Percentiles rank a stretch among this genome's conserved stretches.
These are phyloP conservation scores for Drosophila buzzatii DNA, from an alignment of 2,888 invertebrate species.

Conservation along the genomic window DNA sequence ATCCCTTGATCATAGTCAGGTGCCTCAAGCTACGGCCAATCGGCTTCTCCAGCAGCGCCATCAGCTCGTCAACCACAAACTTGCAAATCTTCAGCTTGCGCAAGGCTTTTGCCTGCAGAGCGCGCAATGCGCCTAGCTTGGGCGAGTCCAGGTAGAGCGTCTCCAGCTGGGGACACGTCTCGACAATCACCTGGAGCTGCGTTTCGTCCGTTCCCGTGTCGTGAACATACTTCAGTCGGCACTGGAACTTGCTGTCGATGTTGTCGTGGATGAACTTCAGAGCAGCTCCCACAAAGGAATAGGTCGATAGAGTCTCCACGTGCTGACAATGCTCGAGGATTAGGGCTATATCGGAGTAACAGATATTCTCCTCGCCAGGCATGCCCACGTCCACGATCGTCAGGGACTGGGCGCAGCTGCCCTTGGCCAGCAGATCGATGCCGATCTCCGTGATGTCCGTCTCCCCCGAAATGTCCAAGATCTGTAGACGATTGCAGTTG, in stretches of 20 bases:
- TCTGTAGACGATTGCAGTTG: slow-evolving; percentile 87
- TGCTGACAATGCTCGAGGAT: slow-evolving; percentile 88
- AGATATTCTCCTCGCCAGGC: slow-evolving; percentile 89
- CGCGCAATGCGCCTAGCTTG: slow-evolving; percentile 85
- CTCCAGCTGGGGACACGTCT: slow-evolving; percentile 88
- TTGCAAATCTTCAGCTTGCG: slow-evolving; percentile 88
- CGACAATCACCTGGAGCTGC: slow-evolving; percentile 87
- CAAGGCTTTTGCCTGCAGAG: slow-evolving; percentile 80
- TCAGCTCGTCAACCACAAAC: slow-evolving; percentile 88
- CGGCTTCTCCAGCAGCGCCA: slow-evolving; percentile 86
- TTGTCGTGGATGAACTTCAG: slow-evolving; percentile 87
- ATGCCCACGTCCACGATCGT: slow-evolving; percentile 89
- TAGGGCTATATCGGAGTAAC: slow-evolving; percentile 88
- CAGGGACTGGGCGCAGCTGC: slow-evolving; percentile 87
- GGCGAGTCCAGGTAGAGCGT: slow-evolving; percentile 89
- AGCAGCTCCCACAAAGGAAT: slow-evolving; percentile 89
- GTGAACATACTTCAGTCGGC: slow-evolving; percentile 89
- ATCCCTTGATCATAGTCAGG: slow-evolving; percentile 87
- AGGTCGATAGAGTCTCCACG: slow-evolving; percentile 88
- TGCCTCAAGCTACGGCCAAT: slow-evolving; percentile 87
- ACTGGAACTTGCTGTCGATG: slow-evolving; percentile 87
- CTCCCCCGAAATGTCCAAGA: slow-evolving; percentile 90
- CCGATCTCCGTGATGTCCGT: slow-evolving; percentile 89
- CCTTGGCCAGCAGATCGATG: slow-evolving; percentile 87
- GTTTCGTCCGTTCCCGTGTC: slow-evolving; percentile 88